phyloP scores from a whole-genome alignment of 2,113 vertebrate species.

The Hippocampus abdominalis region DNA sequence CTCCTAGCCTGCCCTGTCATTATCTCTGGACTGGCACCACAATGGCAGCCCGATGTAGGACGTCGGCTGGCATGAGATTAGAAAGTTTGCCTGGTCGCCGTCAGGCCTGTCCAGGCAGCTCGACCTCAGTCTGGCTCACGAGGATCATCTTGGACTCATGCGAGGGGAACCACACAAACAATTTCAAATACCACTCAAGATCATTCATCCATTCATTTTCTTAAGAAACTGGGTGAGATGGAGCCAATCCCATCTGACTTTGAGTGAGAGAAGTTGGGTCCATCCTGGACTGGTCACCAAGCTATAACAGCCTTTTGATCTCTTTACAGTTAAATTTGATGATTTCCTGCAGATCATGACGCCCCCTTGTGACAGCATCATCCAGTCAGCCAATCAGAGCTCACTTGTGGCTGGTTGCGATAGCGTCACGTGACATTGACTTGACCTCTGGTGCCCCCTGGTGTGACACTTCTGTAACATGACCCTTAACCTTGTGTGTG shows the following conservation, averaged over 20 bases:
- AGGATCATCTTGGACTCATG: neutral
- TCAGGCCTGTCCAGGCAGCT: neutral
- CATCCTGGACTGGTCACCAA: too few relatives aligned
- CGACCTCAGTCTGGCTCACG: neutral
- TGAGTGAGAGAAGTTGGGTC: too few relatives aligned
- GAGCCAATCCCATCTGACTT: too few relatives aligned
- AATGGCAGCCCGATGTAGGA: neutral
- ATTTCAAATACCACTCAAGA: neutral
- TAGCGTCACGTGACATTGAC: neutral
- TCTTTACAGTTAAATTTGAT: neutral
- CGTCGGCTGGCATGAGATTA: neutral
- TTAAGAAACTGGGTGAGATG: too few relatives aligned
- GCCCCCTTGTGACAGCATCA: neutral
- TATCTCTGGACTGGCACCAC: neutral
- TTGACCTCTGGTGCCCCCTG: neutral
- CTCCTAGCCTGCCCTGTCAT: neutral
- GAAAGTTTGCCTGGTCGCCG: neutral
- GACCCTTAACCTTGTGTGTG: neutral
- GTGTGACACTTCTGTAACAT: neutral
- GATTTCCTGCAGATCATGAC: neutral
- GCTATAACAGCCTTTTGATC: too few relatives aligned
- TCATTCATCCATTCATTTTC: neutral
- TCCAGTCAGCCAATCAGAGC: neutral
- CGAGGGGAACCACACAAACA: neutral
- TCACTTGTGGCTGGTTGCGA: neutral